Evolutionary conservation across 2,797 vertebrate species (phyloP).

Genomic region (Odontamblyopus lacepedii): DNA sequence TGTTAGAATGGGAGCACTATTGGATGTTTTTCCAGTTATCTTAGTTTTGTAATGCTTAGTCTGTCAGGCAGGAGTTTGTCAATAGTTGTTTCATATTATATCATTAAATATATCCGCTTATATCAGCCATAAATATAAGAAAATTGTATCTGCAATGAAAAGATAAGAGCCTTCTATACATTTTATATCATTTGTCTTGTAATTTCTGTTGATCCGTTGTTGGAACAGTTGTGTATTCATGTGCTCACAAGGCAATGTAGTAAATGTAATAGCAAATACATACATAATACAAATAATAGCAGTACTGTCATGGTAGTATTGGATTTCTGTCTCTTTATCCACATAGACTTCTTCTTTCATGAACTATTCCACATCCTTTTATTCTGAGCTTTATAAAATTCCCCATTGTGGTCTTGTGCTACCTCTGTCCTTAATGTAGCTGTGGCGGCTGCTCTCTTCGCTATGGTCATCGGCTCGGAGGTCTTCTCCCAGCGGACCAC

Average conservation of each 20-base stretch:
- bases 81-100: too few species aligned
- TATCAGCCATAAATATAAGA: too few species aligned
- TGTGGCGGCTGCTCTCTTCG: slow-evolving; percentile 20
- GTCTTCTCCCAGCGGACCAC: slow-evolving; percentile 37
- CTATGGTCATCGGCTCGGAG: slow-evolving; percentile 38
- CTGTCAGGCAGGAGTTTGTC: too few species aligned
- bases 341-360: neutral
- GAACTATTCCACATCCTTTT: neutral
- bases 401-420: slow-evolving; percentile 9
- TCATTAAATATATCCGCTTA: too few species aligned
- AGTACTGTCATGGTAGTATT: neutral
- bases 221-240: neutral
- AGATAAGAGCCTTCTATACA: neutral
- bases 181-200: neutral
- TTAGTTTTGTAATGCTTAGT: too few species aligned
- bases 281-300: neutral
- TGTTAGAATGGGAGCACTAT: too few species aligned
- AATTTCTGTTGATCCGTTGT: neutral
- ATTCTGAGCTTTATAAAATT: neutral
- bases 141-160: neutral
- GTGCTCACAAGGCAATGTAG: neutral
- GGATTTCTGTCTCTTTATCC: neutral
- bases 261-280: neutral
- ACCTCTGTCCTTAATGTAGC: slow-evolving; percentile 32
- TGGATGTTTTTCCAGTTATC: too few species aligned